A percentile compares a stretch with the other conserved stretches of the same genome.
Conservation (phyloP, 37 sponge, comb jelly and placozoan genomes). For the Chondrosia reniformis region DNA sequence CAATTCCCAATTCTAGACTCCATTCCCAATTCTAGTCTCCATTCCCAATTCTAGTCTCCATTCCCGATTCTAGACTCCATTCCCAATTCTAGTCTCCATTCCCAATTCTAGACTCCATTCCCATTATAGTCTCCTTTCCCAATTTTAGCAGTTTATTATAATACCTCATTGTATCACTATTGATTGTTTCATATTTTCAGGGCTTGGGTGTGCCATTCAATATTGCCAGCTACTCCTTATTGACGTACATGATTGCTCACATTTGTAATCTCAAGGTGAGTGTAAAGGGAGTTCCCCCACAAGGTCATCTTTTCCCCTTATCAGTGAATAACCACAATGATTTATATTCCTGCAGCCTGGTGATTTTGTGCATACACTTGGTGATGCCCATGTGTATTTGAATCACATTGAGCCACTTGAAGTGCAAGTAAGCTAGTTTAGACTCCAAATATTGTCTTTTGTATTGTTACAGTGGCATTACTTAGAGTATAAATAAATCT, state of each 20-base stretch:
- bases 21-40: no score
- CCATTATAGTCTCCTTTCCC: no score
- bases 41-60: no score
- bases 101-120: no score
- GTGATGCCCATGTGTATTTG: conserved; percentile 90
- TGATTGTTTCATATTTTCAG: conserved; percentile 21
- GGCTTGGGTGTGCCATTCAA: conserved; percentile 99
- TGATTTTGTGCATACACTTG: conserved; percentile 74
- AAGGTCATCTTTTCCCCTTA: no score
- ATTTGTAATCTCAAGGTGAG: conserved; percentile 79
- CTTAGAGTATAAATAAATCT: neutral
- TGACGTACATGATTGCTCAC: conserved; percentile 98
- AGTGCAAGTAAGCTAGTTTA: conserved; percentile 55
- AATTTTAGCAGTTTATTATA: no score
- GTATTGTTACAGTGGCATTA: neutral
- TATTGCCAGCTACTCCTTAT: conserved; percentile 93
- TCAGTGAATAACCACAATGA: no score
- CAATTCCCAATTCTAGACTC: no score
- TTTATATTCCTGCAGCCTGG: conserved; percentile 57
- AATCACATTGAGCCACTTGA: conserved; percentile 91
- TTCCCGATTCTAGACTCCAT: no score
- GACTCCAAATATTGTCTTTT: neutral
- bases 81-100: no score
- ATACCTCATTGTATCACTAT: no score
- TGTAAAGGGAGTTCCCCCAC: no score